phyloP scores from a whole-genome alignment of 2,113 vertebrate species.

The Callithrix jacchus region DNA sequence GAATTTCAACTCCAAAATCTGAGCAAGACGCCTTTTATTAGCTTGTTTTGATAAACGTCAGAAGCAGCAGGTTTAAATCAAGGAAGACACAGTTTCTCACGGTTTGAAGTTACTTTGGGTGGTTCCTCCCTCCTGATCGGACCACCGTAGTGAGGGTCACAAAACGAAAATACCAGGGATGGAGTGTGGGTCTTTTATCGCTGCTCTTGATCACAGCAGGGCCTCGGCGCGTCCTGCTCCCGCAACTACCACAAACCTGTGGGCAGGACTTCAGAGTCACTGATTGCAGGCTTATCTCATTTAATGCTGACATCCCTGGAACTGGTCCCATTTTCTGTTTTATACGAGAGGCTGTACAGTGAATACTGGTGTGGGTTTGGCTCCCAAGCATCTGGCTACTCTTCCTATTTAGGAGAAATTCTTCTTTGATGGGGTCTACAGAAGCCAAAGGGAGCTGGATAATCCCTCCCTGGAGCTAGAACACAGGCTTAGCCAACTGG shows the following conservation, averaged over 20 bases:
- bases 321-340: background rate
- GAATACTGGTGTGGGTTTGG: background rate
- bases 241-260: background rate
- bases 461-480: background rate
- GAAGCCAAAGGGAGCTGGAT: background rate
- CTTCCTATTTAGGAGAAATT: background rate
- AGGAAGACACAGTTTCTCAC: background rate
- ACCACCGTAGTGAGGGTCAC: background rate
- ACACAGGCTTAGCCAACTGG: background rate
- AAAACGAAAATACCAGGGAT: background rate
- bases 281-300: background rate
- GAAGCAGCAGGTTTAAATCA: background rate
- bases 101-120: background rate
- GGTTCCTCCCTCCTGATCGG: background rate
- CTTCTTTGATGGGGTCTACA: background rate
- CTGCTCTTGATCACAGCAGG: background rate
- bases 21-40: background rate
- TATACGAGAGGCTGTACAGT: background rate
- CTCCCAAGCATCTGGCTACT: background rate
- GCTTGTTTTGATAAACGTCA: background rate
- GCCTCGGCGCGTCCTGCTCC: background rate
- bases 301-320: background rate
- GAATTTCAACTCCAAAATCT: slow-evolving; percentile 17
- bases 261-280: background rate
- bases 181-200: background rate